Evolutionary conservation across 2,113 vertebrate species (phyloP).

Genomic region (Todiramphus saurophagus): DNA sequence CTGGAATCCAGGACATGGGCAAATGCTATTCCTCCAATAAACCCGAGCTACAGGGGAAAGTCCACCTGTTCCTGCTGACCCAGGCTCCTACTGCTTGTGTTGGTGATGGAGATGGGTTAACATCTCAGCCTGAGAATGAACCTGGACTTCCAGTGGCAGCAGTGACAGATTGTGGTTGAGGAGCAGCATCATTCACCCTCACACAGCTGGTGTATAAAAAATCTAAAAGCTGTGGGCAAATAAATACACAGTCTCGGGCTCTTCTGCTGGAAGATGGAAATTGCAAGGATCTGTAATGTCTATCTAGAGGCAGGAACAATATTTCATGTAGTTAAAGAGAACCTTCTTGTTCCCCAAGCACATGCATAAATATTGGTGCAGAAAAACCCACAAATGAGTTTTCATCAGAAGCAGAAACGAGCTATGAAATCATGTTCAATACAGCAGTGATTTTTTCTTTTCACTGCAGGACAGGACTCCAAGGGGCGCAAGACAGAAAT

Average conservation of each 20-base stretch:
- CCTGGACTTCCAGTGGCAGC: neutral
- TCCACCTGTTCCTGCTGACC: rapidly evolving
- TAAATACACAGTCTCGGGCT: neutral
- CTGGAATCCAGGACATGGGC: neutral
- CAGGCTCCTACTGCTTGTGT: neutral
- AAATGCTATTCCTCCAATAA: neutral
- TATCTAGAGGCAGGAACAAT: neutral
- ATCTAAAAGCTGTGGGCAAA: neutral
- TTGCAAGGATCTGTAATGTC: neutral
- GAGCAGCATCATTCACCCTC: neutral
- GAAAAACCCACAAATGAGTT: neutral
- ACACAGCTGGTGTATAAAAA: rapidly evolving
- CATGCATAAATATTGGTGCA: neutral
- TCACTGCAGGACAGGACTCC: neutral
- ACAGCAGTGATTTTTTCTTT: neutral
- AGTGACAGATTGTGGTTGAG: rapidly evolving
- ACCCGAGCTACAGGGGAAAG: neutral
- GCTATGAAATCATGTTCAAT: neutral
- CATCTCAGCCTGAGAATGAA: neutral
- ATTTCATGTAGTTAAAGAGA: neutral
- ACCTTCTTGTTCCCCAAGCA: neutral
- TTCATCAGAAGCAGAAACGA: neutral
- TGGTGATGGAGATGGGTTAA: neutral
- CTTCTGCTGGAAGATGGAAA: neutral
- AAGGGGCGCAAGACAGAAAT: neutral